These are phyloP conservation scores for Sminthurides aquaticus DNA, from an alignment of 2,888 invertebrate genomes.

Conservation along the genomic window DNA sequence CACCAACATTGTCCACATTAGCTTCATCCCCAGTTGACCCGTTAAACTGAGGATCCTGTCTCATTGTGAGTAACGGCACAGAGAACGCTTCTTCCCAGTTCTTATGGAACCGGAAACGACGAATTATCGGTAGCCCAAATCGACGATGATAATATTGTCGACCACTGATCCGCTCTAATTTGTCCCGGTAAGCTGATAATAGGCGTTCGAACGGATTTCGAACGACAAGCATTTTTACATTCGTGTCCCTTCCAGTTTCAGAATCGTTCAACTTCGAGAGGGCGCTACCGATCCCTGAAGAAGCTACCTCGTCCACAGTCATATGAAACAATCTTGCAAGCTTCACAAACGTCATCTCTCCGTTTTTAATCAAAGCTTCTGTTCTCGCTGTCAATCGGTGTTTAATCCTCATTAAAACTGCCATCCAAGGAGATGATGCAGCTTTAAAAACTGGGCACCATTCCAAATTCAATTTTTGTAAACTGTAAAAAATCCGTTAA, in stretches of 20 bases:
- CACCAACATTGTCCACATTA: background rate
- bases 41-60: background rate
- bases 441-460: slow-evolving; percentile 42
- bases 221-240: slow-evolving; percentile 32
- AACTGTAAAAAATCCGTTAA: background rate
- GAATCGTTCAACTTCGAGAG: background rate
- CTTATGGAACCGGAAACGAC: slow-evolving; percentile 18
- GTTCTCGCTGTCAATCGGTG: slow-evolving; percentile 28
- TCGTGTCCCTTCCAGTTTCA: slow-evolving; percentile 1
- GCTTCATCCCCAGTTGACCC: background rate
- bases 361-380: slow-evolving; percentile 29
- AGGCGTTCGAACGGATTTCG: slow-evolving; percentile 40
- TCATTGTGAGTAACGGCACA: background rate
- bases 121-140: slow-evolving; percentile 29
- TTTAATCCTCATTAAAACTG: slow-evolving; percentile 30
- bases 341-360: slow-evolving; percentile 34
- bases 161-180: slow-evolving; percentile 37
- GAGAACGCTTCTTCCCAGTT: background rate
- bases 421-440: slow-evolving; percentile 39
- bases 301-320: slow-evolving; percentile 5
- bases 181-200: slow-evolving; percentile 38
- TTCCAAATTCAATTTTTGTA: slow-evolving; percentile 21
- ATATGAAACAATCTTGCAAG: slow-evolving; percentile 31
- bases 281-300: background rate
- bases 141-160: slow-evolving; percentile 33